A percentile compares a stretch with the other conserved stretches of the same genome.
These are phyloP conservation scores for Micrastur ruficollis DNA, from an alignment of 2,797 vertebrate species.

Conservation along the genomic window DNA sequence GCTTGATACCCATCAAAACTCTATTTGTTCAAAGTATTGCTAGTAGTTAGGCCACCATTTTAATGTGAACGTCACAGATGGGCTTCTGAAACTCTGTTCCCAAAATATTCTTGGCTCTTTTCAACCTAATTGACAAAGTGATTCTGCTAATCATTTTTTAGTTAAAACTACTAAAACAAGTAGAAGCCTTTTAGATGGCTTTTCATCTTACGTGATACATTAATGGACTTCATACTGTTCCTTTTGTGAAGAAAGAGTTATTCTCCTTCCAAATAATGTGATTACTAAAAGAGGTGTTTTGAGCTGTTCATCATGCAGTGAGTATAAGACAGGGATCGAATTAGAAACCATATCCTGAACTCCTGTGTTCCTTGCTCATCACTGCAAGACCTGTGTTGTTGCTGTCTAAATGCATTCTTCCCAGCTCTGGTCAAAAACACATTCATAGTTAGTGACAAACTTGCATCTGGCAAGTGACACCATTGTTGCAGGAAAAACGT, in stretches of 20 bases:
- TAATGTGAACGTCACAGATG: neutral
- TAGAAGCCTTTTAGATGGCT: neutral
- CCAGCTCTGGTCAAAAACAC: neutral
- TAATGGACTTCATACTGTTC: neutral
- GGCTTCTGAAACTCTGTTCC: neutral
- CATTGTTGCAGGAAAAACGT: neutral
- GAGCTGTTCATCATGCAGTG: neutral
- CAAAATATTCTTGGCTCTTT: neutral
- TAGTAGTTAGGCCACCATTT: neutral
- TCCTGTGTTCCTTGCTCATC: neutral
- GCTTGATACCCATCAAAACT: neutral
- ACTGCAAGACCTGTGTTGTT: neutral
- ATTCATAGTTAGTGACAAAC: neutral
- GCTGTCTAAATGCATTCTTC: neutral
- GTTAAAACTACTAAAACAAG: neutral
- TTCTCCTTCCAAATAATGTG: neutral
- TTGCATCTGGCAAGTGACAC: neutral
- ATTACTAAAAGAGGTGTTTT: neutral
- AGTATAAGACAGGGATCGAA: neutral
- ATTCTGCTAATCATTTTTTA: neutral
- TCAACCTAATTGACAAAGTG: neutral
- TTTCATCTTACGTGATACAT: neutral
- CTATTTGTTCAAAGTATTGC: neutral
- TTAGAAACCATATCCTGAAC: neutral
- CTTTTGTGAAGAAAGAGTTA: conserved; percentile 25